Conservation (phyloP, 2,888 invertebrate genomes). For the Tillus elongatus region DNA sequence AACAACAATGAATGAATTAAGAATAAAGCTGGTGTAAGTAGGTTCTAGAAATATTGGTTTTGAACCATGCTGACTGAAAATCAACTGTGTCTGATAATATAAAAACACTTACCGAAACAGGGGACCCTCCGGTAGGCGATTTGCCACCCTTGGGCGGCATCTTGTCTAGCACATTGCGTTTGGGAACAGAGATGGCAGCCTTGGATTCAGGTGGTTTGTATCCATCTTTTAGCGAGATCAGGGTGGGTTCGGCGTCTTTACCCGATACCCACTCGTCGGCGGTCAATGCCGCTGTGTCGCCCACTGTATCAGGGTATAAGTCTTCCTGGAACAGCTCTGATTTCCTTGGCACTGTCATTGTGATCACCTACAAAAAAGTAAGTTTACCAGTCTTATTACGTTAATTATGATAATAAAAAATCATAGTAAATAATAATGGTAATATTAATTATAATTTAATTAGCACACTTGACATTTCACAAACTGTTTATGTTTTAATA, state of each 20-base stretch:
- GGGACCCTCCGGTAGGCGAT: slow-evolving; percentile 19
- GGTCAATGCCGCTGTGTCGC: slow-evolving; percentile 78
- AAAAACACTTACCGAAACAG: slow-evolving; percentile 39
- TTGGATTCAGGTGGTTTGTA: slow-evolving; percentile 60
- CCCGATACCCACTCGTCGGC: slow-evolving; percentile 91
- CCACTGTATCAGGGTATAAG: slow-evolving; percentile 89
- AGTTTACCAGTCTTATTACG: too few species aligned
- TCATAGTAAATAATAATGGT: too few species aligned
- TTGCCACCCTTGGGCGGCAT: slow-evolving; percentile 44
- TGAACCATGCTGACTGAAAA: too few species aligned
- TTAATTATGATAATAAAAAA: too few species aligned
- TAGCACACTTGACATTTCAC: too few species aligned
- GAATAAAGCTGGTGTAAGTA: too few species aligned
- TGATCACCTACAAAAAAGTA: slow-evolving; percentile 54
- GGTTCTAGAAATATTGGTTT: too few species aligned
- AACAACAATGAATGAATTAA: too few species aligned
- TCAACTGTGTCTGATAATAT: too few species aligned
- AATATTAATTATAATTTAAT: too few species aligned
- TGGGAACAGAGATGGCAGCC: slow-evolving; percentile 61
- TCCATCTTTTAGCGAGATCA: slow-evolving; percentile 84
- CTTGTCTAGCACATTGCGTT: slow-evolving; percentile 71
- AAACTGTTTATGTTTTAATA: too few species aligned
- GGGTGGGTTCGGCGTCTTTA: slow-evolving; percentile 79
- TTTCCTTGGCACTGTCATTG: slow-evolving; percentile 98
- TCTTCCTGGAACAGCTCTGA: slow-evolving; percentile 97